phyloP scores from a whole-genome alignment of 2,888 invertebrate genomes.

The Caenorhabditis virilis region DNA sequence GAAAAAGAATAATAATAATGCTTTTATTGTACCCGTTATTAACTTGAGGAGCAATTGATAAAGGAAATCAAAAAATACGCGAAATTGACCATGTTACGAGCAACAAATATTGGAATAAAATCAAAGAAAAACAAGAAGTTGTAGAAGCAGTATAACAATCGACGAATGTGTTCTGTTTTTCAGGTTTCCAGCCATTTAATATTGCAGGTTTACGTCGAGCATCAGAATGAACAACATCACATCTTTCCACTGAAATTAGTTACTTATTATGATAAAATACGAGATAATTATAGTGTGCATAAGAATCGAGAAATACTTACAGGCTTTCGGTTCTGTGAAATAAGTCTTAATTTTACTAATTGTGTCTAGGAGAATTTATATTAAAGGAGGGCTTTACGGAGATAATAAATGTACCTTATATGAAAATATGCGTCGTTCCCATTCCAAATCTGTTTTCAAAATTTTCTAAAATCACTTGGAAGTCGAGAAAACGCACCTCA shows the following conservation, averaged over 20 bases:
- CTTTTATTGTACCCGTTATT: too few species aligned
- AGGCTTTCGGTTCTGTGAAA: background rate
- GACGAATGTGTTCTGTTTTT: constrained; percentile 27
- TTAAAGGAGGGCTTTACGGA: too few species aligned
- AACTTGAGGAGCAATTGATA: background rate
- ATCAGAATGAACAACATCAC: constrained; percentile 30
- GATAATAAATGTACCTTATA: too few species aligned
- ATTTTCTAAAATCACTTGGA: too few species aligned
- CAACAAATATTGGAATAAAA: background rate
- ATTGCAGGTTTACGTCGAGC: constrained; percentile 23
- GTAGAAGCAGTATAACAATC: constrained; percentile 17
- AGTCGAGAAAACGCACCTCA: too few species aligned
- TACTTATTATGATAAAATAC: background rate
- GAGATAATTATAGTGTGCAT: background rate
- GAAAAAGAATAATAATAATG: background rate
- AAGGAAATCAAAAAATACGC: background rate
- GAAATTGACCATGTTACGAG: too few species aligned
- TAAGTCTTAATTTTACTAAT: background rate
- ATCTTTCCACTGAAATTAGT: constrained; percentile 36
- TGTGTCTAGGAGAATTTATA: background rate
- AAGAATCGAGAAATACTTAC: background rate
- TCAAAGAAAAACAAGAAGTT: background rate
- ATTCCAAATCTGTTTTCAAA: too few species aligned
- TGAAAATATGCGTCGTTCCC: too few species aligned
- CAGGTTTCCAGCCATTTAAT: constrained; percentile 29